A percentile compares a stretch with the other conserved stretches of the same genome.
Conservation (phyloP, 1,140 invertebrate species). For the Tetragonula clypearis region DNA sequence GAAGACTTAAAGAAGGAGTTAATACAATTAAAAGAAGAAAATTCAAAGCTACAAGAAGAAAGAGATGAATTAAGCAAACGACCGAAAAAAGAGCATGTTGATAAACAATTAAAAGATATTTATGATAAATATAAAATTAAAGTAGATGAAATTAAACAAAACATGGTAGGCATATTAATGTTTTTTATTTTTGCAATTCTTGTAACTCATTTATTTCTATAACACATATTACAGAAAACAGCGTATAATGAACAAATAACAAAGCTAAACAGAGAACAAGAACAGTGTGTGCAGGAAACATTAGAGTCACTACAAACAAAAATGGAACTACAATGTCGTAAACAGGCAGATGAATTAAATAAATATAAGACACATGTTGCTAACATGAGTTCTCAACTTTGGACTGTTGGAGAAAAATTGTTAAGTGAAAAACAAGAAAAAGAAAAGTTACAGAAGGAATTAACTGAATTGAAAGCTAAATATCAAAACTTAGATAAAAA, state of each 20-base stretch:
- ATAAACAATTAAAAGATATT: conserved; percentile 70
- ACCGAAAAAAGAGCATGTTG: conserved; percentile 58
- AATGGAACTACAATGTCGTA: conserved; percentile 79
- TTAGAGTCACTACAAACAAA: conserved; percentile 76
- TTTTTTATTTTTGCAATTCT: conserved; percentile 48
- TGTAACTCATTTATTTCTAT: conserved; percentile 34
- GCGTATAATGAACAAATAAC: conserved; percentile 76
- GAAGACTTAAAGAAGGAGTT: conserved; percentile 58
- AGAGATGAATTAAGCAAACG: conserved; percentile 46
- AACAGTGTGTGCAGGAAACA: conserved; percentile 79
- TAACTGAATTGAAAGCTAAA: conserved; percentile 66
- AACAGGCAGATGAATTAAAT: conserved; percentile 81
- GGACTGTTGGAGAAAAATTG: conserved; percentile 84
- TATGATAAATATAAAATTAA: conserved; percentile 76
- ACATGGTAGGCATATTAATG: conserved; percentile 73
- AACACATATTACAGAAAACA: conserved; percentile 70
- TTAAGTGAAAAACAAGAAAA: conserved; percentile 83
- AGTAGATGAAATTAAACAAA: conserved; percentile 78
- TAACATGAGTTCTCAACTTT: conserved; percentile 82
- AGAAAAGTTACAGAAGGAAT: conserved; percentile 70
- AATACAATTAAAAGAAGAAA: conserved; percentile 46
- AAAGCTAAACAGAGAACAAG: conserved; percentile 83
- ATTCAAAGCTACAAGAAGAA: conserved; percentile 48
- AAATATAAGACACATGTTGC: conserved; percentile 84
- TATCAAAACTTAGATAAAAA: conserved; percentile 5